Evolutionary conservation across 2,113 vertebrate species (phyloP).

Genomic region (Cyprinodon variegatus): DNA sequence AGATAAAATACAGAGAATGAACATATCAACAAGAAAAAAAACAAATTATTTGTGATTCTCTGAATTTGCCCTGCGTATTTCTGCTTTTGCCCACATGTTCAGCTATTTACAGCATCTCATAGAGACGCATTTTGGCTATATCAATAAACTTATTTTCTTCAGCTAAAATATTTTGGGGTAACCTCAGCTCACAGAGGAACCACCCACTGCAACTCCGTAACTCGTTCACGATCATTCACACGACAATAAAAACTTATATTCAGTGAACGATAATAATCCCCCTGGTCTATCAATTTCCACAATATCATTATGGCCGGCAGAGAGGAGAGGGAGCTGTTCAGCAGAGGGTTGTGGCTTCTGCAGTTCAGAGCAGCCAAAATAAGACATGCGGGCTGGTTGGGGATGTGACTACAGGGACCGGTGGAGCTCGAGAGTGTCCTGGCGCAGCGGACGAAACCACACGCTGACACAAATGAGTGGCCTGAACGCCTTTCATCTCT

Average conservation of each 20-base stretch:
- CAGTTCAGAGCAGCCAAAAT: conserved; percentile 78
- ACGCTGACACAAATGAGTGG: conserved; percentile 74
- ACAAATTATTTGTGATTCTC: not conserved
- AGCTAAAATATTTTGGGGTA: conserved; percentile 7
- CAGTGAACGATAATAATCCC: conserved; percentile 73
- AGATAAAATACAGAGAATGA: conserved; percentile 10
- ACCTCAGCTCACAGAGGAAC: conserved; percentile 1
- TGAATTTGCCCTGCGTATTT: not conserved
- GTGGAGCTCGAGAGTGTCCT: conserved; percentile 56
- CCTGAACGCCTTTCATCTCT: conserved; percentile 73
- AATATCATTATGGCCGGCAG: conserved; percentile 70
- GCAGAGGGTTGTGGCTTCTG: conserved; percentile 77
- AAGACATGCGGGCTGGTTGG: conserved; percentile 56
- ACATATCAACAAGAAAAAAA: not conserved
- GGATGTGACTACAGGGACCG: conserved; percentile 67
- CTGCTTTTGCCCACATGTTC: not conserved
- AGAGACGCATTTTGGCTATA: not conserved
- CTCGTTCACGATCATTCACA: conserved; percentile 62
- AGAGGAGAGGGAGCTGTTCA: conserved; percentile 72
- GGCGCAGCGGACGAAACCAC: conserved; percentile 71
- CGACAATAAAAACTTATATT: conserved; percentile 65
- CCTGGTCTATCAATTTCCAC: conserved; percentile 74
- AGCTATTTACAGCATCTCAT: not conserved
- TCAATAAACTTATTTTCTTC: conserved; percentile 1
- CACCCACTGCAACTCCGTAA: not conserved